A percentile compares a stretch with the other conserved stretches of the same genome.
phyloP scores from a whole-genome alignment of 92 coral and sea anemone genomes.

The Umimayanthus kanabou region DNA sequence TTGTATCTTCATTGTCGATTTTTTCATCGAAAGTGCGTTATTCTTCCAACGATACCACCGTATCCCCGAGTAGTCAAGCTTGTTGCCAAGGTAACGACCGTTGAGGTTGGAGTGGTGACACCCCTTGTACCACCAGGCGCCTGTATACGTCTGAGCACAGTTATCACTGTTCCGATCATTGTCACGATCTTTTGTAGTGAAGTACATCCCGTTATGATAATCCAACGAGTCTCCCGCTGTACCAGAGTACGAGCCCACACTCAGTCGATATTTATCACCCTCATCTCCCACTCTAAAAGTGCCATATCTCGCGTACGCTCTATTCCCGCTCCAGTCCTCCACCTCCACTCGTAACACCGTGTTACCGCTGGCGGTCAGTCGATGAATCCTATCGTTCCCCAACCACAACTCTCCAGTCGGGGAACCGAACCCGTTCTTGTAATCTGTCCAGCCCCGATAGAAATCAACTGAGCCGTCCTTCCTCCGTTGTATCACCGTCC shows the following conservation, averaged over 20 bases:
- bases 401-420: too few species aligned
- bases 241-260: not conserved
- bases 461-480: too few species aligned
- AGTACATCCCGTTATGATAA: not conserved
- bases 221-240: not conserved
- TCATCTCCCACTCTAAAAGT: too few species aligned
- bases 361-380: too few species aligned
- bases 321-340: too few species aligned
- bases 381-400: not conserved
- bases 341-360: too few species aligned
- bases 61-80: not conserved
- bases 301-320: too few species aligned
- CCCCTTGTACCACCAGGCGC: not conserved
- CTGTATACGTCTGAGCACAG: not conserved
- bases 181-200: not conserved
- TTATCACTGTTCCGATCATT: not conserved
- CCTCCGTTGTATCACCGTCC: too few species aligned
- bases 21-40: not conserved
- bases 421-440: too few species aligned
- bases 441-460: too few species aligned
- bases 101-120: not conserved
- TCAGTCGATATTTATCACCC: too few species aligned
- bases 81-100: not conserved
- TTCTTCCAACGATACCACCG: not conserved
- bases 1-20: not conserved